Conservation (phyloP, 2,888 invertebrate genomes). For the Eristalis intricaria region DNA sequence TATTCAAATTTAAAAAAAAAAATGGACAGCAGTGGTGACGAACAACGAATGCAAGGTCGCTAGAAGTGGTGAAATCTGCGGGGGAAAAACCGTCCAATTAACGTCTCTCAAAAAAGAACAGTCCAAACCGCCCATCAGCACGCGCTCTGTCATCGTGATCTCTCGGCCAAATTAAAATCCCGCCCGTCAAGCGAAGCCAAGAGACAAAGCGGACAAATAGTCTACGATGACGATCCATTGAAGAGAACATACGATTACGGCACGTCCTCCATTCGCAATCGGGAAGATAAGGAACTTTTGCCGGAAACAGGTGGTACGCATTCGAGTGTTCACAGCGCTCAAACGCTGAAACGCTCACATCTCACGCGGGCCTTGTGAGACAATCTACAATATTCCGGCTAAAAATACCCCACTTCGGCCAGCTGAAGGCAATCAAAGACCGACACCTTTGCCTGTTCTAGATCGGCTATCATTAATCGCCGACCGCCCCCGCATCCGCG, state of each 20-base stretch:
- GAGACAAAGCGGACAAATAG: not conserved
- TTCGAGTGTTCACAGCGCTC: not conserved
- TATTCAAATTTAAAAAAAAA: too few species aligned
- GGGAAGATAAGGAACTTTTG: slow-evolving; percentile 4
- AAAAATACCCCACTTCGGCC: slow-evolving; percentile 5
- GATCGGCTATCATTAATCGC: slow-evolving; percentile 34
- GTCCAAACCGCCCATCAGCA: not conserved
- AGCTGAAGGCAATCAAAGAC: not conserved
- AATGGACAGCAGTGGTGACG: not conserved
- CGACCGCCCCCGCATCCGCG: not conserved
- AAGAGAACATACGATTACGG: not conserved
- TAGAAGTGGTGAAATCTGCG: not conserved
- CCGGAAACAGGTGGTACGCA: slow-evolving; percentile 47
- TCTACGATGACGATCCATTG: not conserved
- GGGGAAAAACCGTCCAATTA: not conserved
- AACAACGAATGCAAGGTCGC: not conserved
- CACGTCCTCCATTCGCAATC: slow-evolving; percentile 10
- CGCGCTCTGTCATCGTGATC: not conserved
- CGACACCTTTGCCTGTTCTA: slow-evolving; percentile 9
- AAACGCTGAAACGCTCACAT: not conserved
- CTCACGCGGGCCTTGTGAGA: not conserved
- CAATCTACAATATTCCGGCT: slow-evolving; percentile 9
- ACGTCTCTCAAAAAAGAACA: not conserved
- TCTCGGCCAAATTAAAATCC: not conserved
- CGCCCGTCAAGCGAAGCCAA: not conserved